A percentile compares a stretch with the other conserved stretches of the same genome.
Evolutionary conservation across 2,888 invertebrate species (phyloP).

Genomic region (Boloria selene): DNA sequence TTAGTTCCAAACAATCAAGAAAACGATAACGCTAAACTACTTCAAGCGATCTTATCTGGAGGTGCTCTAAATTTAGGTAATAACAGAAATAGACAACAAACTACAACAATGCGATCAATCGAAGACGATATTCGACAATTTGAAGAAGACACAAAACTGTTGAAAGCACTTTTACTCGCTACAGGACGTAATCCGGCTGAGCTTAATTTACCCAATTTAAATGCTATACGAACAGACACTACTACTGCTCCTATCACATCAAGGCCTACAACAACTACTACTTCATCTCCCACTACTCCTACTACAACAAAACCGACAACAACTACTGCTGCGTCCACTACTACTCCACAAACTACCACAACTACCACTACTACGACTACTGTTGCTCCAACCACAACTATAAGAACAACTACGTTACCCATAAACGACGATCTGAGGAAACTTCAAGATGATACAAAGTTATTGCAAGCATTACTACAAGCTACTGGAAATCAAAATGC

Average conservation of each 20-base stretch:
- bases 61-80: conserved; percentile 52
- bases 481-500: conserved; percentile 62
- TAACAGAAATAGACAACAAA: conserved; percentile 51
- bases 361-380: conserved; percentile 45
- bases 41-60: conserved; percentile 64
- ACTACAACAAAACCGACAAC: conserved; percentile 34
- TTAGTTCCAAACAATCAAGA: conserved; percentile 40
- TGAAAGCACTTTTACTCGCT: conserved; percentile 71
- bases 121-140: conserved; percentile 75
- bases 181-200: conserved; percentile 70
- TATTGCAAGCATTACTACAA: conserved; percentile 73
- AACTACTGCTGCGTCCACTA: conserved; percentile 39
- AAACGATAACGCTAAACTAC: conserved; percentile 56
- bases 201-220: conserved; percentile 65
- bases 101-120: conserved; percentile 64
- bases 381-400: conserved; percentile 37
- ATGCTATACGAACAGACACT: conserved; percentile 47
- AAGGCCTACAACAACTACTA: conserved; percentile 43
- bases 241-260: conserved; percentile 42
- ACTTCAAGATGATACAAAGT: conserved; percentile 68
- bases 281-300: conserved; percentile 6
- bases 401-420: conserved; percentile 51
- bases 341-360: conserved; percentile 43
- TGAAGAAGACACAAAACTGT: conserved; percentile 73
- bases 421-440: conserved; percentile 65